A percentile compares a stretch with the other conserved stretches of the same genome.
Evolutionary conservation across 2,113 vertebrate genomes (phyloP).

Genomic region (Pelmatolapia mariae): DNA sequence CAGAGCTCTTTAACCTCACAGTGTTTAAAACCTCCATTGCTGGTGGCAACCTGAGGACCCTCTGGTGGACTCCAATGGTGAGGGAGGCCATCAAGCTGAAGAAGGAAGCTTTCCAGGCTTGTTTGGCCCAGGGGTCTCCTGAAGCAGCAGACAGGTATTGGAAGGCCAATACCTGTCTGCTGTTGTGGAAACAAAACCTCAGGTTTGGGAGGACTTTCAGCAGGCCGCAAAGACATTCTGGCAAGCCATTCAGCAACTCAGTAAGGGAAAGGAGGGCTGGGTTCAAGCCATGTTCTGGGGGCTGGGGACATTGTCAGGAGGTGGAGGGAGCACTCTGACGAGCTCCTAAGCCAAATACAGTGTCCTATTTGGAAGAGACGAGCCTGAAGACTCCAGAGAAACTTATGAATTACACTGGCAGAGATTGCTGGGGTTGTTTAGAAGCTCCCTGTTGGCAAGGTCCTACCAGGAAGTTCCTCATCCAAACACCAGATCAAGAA

Average conservation of each 20-base stretch:
- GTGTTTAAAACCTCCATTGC: not conserved
- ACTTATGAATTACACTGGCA: not conserved
- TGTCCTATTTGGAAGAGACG: not conserved
- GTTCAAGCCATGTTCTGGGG: not conserved
- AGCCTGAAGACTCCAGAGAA: not conserved
- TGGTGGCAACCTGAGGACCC: not conserved
- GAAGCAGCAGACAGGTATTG: accelerated
- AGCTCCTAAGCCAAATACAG: not conserved
- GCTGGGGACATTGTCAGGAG: not conserved
- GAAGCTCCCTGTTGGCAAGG: not conserved
- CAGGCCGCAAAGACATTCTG: not conserved
- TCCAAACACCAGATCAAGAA: not conserved
- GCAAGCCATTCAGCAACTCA: accelerated
- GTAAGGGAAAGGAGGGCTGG: not conserved
- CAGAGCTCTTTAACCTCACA: not conserved
- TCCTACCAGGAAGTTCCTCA: not conserved
- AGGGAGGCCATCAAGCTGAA: not conserved
- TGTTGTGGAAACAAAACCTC: not conserved
- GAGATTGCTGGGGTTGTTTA: not conserved
- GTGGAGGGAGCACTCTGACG: not conserved
- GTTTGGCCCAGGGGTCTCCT: not conserved
- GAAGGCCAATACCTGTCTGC: accelerated
- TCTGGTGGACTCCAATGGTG: not conserved
- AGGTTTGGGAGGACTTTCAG: not conserved
- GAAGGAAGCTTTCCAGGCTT: not conserved